Conservation (phyloP, 2,888 invertebrate genomes). For the Tenthredo mesomela region DNA sequence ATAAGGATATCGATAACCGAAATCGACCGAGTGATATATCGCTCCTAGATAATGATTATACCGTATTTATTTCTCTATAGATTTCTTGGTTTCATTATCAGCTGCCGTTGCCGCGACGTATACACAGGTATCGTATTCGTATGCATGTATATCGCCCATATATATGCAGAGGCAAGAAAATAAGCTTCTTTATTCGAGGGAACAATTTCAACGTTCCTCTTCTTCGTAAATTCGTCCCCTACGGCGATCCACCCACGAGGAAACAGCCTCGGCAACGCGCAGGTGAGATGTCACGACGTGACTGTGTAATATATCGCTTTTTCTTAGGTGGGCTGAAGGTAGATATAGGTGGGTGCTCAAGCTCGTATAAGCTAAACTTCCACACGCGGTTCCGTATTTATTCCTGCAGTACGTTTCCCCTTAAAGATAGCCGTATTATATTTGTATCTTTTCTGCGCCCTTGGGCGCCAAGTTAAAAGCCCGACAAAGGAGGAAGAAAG, state of each 20-base stretch:
- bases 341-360: slow-evolving; percentile 68
- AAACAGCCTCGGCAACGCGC: slow-evolving; percentile 70
- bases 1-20: slow-evolving; percentile 37
- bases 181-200: slow-evolving; percentile 24
- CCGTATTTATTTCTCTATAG: background rate
- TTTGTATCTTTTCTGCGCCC: slow-evolving; percentile 55
- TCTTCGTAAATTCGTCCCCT: slow-evolving; percentile 31
- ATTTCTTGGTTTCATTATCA: slow-evolving; percentile 6
- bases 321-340: slow-evolving; percentile 57
- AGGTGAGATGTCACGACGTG: slow-evolving; percentile 77
- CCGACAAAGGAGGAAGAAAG: slow-evolving; percentile 52
- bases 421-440: slow-evolving; percentile 50
- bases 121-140: background rate
- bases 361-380: slow-evolving; percentile 60
- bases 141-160: background rate
- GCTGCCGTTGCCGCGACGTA: background rate
- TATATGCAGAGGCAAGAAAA: slow-evolving; percentile 5
- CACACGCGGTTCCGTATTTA: slow-evolving; percentile 54
- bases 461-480: slow-evolving; percentile 66
- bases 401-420: slow-evolving; percentile 35
- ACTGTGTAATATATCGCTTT: slow-evolving; percentile 76
- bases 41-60: slow-evolving; percentile 23
- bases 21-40: slow-evolving; percentile 31
- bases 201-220: slow-evolving; percentile 37
- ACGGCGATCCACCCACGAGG: slow-evolving; percentile 76